Percentiles rank a stretch among this genome's conserved stretches.
Conservation (phyloP, 2,113 vertebrate species). For the Lasiurus cinereus region DNA sequence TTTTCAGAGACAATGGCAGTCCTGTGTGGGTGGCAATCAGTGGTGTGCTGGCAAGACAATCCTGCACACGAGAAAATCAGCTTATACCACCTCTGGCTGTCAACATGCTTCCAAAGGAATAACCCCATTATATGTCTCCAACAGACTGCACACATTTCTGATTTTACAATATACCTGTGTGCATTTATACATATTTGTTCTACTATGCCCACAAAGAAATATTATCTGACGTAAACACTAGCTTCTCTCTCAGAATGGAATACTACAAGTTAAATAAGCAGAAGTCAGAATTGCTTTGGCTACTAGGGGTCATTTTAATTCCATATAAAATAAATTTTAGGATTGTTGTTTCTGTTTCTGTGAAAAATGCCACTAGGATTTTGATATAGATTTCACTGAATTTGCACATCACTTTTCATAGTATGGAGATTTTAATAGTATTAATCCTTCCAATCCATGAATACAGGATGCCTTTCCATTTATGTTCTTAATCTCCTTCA, state of each 20-base stretch:
- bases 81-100: background rate
- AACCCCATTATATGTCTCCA: background rate
- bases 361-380: background rate
- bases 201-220: background rate
- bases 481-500: background rate
- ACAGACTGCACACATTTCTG: background rate
- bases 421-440: background rate
- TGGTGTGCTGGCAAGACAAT: background rate
- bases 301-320: background rate
- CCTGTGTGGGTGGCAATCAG: background rate
- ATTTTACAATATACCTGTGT: background rate
- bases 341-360: background rate
- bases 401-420: background rate
- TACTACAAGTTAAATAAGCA: background rate
- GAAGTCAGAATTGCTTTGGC: background rate
- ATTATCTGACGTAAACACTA: constrained; percentile 33
- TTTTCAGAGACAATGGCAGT: background rate
- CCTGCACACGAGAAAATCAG: background rate
- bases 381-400: background rate
- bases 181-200: background rate
- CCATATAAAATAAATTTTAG: background rate
- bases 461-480: background rate
- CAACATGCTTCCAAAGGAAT: background rate
- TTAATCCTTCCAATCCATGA: background rate
- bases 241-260: background rate